These are phyloP conservation scores for Symphodus melops DNA, from an alignment of 2,113 vertebrate species.

Conservation along the genomic window DNA sequence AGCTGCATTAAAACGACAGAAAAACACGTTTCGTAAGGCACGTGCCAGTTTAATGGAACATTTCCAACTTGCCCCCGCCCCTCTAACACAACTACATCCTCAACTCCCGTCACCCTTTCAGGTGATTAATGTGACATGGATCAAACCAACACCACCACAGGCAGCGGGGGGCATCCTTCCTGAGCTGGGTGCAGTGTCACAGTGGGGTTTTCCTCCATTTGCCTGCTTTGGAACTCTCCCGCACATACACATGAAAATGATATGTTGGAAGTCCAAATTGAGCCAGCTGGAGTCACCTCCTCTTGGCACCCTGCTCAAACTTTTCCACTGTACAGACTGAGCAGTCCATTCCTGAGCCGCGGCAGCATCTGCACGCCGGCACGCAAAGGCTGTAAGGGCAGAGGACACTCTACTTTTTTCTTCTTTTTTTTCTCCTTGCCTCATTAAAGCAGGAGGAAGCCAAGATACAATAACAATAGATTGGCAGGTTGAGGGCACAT, in stretches of 20 bases:
- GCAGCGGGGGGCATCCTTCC: conserved; percentile 78
- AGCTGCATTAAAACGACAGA: neutral
- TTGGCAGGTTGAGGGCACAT: conserved; percentile 44
- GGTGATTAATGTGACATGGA: conserved; percentile 66
- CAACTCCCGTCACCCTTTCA: conserved; percentile 59
- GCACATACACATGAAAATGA: conserved; percentile 32
- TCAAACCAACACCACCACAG: conserved; percentile 58
- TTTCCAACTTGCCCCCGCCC: conserved; percentile 38
- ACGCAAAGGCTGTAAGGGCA: conserved; percentile 46
- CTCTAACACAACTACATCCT: conserved; percentile 51
- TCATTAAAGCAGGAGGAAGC: conserved; percentile 67
- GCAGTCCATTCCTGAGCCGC: conserved; percentile 60
- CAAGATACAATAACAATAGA: conserved; percentile 63
- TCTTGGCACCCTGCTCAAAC: conserved; percentile 59
- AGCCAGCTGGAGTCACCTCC: conserved; percentile 64
- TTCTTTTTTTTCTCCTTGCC: conserved; percentile 64
- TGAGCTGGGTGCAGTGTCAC: conserved; percentile 67
- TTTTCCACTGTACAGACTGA: conserved; percentile 70
- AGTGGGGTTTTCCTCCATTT: conserved; percentile 69
- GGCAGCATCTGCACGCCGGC: conserved; percentile 61
- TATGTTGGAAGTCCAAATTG: conserved; percentile 28
- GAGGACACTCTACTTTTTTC: conserved; percentile 61
- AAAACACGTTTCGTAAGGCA: conserved; percentile 17
- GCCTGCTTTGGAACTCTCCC: conserved; percentile 27
- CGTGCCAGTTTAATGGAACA: conserved; percentile 51